These are phyloP conservation scores for Hirtodrosophila histrioides DNA, from an alignment of 2,888 invertebrate genomes.

Conservation along the genomic window DNA sequence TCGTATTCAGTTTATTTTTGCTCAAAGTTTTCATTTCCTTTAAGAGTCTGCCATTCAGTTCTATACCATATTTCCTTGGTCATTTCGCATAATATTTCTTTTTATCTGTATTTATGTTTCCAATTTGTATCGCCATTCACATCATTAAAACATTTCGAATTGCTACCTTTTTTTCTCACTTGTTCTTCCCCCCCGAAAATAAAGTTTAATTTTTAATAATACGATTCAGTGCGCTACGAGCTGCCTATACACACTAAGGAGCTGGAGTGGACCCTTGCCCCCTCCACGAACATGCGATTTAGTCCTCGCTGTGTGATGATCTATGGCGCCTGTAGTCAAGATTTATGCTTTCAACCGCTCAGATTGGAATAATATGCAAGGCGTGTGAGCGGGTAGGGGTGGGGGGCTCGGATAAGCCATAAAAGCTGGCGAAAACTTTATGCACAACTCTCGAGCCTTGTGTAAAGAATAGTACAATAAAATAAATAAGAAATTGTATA, in stretches of 20 bases:
- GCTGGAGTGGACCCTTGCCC: constrained; percentile 13
- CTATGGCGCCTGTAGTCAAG: constrained; percentile 75
- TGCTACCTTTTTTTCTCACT: constrained; percentile 13
- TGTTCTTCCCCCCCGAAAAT: constrained; percentile 4
- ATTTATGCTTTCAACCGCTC: constrained; percentile 66
- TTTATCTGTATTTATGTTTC: too few relatives aligned
- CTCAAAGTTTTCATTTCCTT: neutral
- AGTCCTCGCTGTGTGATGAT: constrained; percentile 68
- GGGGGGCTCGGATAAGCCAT: constrained; percentile 60
- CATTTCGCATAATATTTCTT: too few relatives aligned
- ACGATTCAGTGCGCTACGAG: constrained; percentile 53
- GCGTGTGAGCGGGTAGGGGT: neutral
- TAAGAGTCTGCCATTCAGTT: neutral
- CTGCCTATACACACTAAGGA: neutral
- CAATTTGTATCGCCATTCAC: too few relatives aligned
- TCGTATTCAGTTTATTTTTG: too few relatives aligned
- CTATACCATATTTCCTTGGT: too few relatives aligned
- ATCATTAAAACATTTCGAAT: constrained; percentile 20
- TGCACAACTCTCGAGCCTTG: constrained; percentile 65
- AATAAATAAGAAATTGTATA: constrained; percentile 78
- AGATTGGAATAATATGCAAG: constrained; percentile 74
- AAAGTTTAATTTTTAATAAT: constrained; percentile 75
- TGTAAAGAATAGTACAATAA: constrained; percentile 70
- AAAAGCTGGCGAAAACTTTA: constrained; percentile 63
- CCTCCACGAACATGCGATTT: constrained; percentile 50